Evolutionary conservation across 2,888 invertebrate genomes (phyloP), one percentile per base, ranked within the genome.

Genomic region (Polyploca ridens): DNA sequence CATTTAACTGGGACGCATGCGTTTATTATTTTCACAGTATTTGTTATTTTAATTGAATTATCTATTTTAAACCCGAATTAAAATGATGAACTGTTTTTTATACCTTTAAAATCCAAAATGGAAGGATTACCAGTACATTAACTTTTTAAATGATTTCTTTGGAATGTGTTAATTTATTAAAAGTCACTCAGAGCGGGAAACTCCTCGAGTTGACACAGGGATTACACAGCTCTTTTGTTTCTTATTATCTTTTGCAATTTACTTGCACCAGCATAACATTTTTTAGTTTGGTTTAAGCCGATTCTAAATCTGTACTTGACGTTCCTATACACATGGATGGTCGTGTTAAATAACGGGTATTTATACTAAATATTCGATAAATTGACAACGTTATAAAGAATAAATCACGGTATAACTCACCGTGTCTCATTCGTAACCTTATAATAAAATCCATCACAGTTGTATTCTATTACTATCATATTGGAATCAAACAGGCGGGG

Each of bases 391-490:
- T 54, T 54, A 19, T 10, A 19, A 19, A 19, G 10, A 54, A 54
- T 54, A 19, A 54, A 19, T 6, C 19, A 54, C 16, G 16, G 7
- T 14, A 7, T 49, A 0, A 54, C 16, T 10, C 3, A 54, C 10
- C 14, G 10, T 19, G 3, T 54, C 10, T 54, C 54, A 54, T 54
- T 54, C 54, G 19, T 54, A 16, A 19, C 54, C 16, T 54, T 19
- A 54, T 54, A 54, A 19, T 54, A 49, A 19, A 19, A 54, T 19
- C 54, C 19, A 54, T 54, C 54, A 54, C 54, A 54, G 54, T n/a
- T 19, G 5, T 54, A 54, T 54, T 54, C 8, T 54, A 16, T 19
- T 19, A 54, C 54, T 19, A 54, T 10, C 3, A 16, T 16, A 54
- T 10, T 54, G 54, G 54, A 54, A 54, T 54, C 19, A n/a, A 54